Evolutionary conservation across 64 coral and sea anemone genomes (phyloP).

Genomic region (Montipora foliosa): DNA sequence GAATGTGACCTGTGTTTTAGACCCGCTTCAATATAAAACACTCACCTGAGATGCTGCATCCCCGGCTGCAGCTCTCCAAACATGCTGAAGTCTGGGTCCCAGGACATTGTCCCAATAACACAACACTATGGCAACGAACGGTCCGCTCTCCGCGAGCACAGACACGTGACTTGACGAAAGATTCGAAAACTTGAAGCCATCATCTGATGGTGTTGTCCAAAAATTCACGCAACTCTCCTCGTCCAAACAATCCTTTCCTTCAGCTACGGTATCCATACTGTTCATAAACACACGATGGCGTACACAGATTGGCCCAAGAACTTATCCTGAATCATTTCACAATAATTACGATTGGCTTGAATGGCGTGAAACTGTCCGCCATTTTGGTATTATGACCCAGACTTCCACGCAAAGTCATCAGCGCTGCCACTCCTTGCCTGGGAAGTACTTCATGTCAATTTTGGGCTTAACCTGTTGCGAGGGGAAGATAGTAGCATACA

Average conservation of each 20-base stretch:
- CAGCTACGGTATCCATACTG: background rate
- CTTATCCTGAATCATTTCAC: background rate
- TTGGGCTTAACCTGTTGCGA: too few species aligned
- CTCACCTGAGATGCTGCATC: constrained; percentile 23
- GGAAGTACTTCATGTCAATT: too few species aligned
- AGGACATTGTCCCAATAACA: constrained; percentile 77
- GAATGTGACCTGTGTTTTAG: too few species aligned
- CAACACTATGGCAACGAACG: constrained; percentile 62
- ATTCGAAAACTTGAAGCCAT: constrained; percentile 60
- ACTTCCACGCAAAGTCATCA: background rate
- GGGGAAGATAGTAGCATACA: too few species aligned
- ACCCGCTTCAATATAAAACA: background rate
- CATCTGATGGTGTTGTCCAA: constrained; percentile 64
- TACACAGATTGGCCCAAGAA: background rate
- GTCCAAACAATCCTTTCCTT: background rate
- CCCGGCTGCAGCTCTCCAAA: constrained; percentile 52
- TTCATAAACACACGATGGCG: background rate
- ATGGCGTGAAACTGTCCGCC: background rate
- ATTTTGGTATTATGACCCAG: background rate
- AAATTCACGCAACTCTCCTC: constrained; percentile 15
- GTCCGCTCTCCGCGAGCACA: constrained; percentile 41
- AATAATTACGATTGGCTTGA: background rate
- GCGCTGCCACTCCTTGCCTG: too few species aligned
- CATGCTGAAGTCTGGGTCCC: constrained; percentile 74
- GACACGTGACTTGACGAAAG: constrained; percentile 41